Conservation (phyloP, 2,888 invertebrate species). For the Lepidonotus clava region DNA sequence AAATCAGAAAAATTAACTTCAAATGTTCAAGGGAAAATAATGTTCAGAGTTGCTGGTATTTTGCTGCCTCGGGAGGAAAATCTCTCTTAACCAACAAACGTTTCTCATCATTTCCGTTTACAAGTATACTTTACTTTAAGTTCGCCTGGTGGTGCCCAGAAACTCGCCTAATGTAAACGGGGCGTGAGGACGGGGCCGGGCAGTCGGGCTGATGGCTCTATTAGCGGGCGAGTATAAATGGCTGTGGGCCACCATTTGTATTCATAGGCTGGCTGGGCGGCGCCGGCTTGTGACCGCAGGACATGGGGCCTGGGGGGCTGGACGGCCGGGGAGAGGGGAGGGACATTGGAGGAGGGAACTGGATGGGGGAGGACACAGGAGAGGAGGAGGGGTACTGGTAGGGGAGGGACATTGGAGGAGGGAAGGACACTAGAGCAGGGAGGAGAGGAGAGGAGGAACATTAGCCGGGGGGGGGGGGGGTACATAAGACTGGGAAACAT, state of each 20-base stretch:
- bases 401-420: constrained; percentile 9
- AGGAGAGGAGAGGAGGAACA: neutral
- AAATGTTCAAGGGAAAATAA: too few species aligned
- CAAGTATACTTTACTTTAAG: too few species aligned
- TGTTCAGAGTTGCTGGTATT: too few species aligned
- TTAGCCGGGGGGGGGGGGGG: neutral
- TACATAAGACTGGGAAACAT: neutral
- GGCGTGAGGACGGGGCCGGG: too few species aligned
- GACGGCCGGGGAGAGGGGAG: neutral
- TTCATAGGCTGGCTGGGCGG: constrained; percentile 5
- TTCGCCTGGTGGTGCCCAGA: too few species aligned
- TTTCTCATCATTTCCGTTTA: too few species aligned
- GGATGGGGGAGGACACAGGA: constrained; percentile 12
- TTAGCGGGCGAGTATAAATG: constrained; percentile 25
- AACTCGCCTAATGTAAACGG: too few species aligned
- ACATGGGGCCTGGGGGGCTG: neutral
- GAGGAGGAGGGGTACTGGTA: neutral
- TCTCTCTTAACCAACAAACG: too few species aligned
- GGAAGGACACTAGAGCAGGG: neutral
- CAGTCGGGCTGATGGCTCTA: constrained; percentile 36
- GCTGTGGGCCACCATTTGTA: constrained; percentile 21
- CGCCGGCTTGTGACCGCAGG: neutral
- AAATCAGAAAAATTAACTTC: too few species aligned
- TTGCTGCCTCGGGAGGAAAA: too few species aligned
- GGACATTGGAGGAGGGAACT: neutral